These are phyloP conservation scores for Sylvia borin DNA, from an alignment of 2,797 vertebrate genomes.

Conservation along the genomic window DNA sequence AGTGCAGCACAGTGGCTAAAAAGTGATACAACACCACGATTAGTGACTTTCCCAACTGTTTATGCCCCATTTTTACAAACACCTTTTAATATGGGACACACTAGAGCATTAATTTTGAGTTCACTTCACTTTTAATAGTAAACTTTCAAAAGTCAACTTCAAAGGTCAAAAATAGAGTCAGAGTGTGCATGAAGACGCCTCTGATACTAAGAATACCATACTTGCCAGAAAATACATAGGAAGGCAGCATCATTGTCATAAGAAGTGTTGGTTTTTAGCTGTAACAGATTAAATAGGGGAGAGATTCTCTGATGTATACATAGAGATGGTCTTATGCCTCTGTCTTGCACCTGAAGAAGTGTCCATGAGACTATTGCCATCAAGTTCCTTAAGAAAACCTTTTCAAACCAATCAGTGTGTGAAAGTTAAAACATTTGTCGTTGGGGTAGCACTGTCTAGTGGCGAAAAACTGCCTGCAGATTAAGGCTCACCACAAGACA, in stretches of 20 bases:
- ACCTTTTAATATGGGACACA: background rate
- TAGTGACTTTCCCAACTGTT: background rate
- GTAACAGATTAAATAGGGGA: background rate
- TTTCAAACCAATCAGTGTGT: background rate
- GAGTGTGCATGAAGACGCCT: background rate
- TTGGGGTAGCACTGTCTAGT: background rate
- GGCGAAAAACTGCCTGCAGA: background rate
- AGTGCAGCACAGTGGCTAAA: background rate
- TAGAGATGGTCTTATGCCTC: background rate
- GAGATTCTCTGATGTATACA: background rate
- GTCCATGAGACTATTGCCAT: background rate
- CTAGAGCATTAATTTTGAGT: background rate
- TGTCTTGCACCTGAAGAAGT: background rate
- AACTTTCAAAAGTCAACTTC: background rate
- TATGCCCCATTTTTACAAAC: background rate
- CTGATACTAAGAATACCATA: background rate
- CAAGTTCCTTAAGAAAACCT: background rate
- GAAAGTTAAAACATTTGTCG: background rate
- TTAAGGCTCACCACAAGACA: background rate
- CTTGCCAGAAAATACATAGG: background rate
- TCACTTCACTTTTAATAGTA: background rate
- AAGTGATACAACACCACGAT: background rate
- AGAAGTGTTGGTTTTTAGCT: background rate
- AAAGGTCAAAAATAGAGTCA: background rate
- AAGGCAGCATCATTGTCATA: background rate